Conservation (phyloP, 2,888 invertebrate species). For the Calephelis perditalis region DNA sequence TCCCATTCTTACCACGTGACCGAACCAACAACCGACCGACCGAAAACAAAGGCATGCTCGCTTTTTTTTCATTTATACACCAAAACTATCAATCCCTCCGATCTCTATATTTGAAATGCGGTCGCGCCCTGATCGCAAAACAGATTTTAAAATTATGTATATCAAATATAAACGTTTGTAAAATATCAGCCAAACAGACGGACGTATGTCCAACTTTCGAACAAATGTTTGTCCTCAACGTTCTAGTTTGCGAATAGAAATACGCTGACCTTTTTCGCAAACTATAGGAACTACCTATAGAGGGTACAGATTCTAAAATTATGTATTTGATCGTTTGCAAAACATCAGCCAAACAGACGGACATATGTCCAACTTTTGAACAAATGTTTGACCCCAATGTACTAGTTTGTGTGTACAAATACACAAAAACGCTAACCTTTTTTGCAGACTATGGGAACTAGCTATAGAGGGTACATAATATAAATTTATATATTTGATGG, state of each 20-base stretch:
- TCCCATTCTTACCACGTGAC: too few species aligned
- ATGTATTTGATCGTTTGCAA: too few species aligned
- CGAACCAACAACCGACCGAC: too few species aligned
- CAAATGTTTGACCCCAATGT: neutral
- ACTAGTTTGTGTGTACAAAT: neutral
- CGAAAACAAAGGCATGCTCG: too few species aligned
- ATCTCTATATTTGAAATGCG: too few species aligned
- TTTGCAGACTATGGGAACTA: constrained; percentile 4
- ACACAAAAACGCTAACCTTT: constrained; percentile 2
- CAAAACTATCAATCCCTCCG: too few species aligned
- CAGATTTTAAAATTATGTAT: too few species aligned
- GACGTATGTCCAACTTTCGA: constrained; percentile 29
- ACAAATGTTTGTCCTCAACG: constrained; percentile 2
- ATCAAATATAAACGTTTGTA: too few species aligned
- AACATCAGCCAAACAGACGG: constrained; percentile 13
- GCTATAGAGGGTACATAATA: neutral
- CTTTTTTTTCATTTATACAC: too few species aligned
- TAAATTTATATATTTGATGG: too few species aligned
- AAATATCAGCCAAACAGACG: neutral
- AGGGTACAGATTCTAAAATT: neutral
- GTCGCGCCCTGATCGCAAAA: too few species aligned
- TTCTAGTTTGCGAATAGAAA: neutral
- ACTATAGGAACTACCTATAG: constrained; percentile 9
- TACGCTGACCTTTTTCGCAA: neutral
- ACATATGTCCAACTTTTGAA: constrained; percentile 29